A percentile compares a stretch with the other conserved stretches of the same genome.
These are phyloP conservation scores for Callopanchax toddi DNA, from an alignment of 2,113 vertebrate species.

Conservation along the genomic window DNA sequence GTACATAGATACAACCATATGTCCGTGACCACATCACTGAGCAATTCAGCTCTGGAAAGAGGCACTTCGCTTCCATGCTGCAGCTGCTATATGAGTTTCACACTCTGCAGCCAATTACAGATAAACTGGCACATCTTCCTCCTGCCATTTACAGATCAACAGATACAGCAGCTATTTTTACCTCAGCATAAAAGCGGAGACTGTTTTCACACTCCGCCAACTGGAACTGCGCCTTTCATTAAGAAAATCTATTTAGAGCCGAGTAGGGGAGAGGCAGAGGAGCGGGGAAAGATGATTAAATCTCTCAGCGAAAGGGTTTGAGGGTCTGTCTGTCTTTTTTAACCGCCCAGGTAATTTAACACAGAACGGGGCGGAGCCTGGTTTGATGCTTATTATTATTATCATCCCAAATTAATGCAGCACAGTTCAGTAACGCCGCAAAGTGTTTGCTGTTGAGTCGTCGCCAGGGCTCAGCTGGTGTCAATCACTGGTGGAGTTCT, in stretches of 20 bases:
- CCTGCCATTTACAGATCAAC: constrained; percentile 56
- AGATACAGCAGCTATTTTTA: constrained; percentile 73
- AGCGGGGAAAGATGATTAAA: constrained; percentile 55
- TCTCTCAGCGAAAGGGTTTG: constrained; percentile 56
- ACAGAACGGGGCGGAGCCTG: not conserved
- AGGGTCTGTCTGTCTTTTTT: constrained; percentile 38
- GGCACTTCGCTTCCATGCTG: constrained; percentile 30
- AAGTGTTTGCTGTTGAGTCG: constrained; percentile 14
- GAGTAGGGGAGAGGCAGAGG: constrained; percentile 28
- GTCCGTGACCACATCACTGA: constrained; percentile 10
- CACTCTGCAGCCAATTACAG: constrained; percentile 47
- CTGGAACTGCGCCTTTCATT: constrained; percentile 72
- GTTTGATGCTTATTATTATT: constrained; percentile 11
- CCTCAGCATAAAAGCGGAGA: constrained; percentile 57
- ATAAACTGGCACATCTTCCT: constrained; percentile 41
- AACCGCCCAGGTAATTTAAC: constrained; percentile 7
- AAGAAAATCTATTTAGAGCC: constrained; percentile 72
- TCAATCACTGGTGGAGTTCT: constrained; percentile 41
- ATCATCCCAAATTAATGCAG: constrained; percentile 25
- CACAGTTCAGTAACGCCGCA: not conserved
- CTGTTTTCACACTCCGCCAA: constrained; percentile 71
- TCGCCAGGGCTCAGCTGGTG: constrained; percentile 46
- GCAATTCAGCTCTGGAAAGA: constrained; percentile 8
- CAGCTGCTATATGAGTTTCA: constrained; percentile 21
- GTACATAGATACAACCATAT: constrained; percentile 11